Evolutionary conservation across 2,797 vertebrate species (phyloP).

Genomic region (Atherinosoma microstoma): DNA sequence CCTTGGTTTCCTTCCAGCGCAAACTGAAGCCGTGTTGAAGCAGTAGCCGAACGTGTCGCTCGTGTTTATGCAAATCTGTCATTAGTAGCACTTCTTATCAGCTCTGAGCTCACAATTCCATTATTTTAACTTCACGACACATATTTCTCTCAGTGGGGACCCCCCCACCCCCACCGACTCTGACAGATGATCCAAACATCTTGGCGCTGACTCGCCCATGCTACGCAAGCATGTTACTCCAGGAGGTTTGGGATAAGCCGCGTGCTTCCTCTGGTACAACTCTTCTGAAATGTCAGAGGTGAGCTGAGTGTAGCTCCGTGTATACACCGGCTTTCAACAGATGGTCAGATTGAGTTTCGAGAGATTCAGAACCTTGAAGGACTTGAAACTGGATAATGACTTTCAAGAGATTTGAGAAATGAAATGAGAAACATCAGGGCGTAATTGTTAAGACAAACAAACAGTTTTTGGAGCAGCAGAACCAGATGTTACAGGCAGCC

Average conservation of each 20-base stretch:
- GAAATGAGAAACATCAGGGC: constrained; percentile 81
- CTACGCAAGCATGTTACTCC: constrained; percentile 51
- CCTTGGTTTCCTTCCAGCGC: constrained; percentile 13
- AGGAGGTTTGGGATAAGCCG: constrained; percentile 56
- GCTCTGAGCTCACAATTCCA: constrained; percentile 35
- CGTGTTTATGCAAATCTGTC: constrained; percentile 66
- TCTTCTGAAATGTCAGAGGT: constrained; percentile 62
- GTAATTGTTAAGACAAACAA: constrained; percentile 86
- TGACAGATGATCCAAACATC: constrained; percentile 72
- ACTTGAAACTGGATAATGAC: constrained; percentile 74
- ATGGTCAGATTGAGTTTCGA: constrained; percentile 58
- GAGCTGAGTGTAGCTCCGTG: constrained; percentile 42
- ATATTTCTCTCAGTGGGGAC: constrained; percentile 34
- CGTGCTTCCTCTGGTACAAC: constrained; percentile 32
- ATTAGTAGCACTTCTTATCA: constrained; percentile 66
- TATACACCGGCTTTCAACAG: constrained; percentile 65
- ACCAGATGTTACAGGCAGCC: constrained; percentile 81
- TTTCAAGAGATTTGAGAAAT: constrained; percentile 79
- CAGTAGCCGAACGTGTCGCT: constrained; percentile 68
- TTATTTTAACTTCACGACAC: constrained; percentile 53
- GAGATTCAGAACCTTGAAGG: constrained; percentile 64
- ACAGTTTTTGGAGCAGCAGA: constrained; percentile 79
- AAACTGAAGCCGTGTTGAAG: constrained; percentile 16
- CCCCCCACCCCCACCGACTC: constrained; percentile 5
- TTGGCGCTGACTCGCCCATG: constrained; percentile 25